Conservation (phyloP, 2,888 invertebrate species). For the Lasiommata megera region DNA sequence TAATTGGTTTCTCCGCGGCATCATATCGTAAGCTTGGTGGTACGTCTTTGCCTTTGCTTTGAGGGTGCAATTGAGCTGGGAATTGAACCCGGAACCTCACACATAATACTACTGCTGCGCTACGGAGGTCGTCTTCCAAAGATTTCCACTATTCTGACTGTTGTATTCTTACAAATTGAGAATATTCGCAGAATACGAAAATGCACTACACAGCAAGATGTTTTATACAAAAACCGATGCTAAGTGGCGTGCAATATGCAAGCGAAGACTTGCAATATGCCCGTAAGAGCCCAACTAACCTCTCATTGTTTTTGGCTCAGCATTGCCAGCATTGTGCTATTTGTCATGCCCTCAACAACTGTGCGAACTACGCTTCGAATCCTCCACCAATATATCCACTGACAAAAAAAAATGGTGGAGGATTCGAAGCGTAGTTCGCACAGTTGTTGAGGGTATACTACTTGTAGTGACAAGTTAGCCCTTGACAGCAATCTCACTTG, state of each 20-base stretch:
- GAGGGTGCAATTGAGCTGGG: too few relatives aligned
- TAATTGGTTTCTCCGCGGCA: too few relatives aligned
- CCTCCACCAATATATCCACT: too few relatives aligned
- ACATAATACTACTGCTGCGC: too few relatives aligned
- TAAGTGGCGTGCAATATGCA: conserved; percentile 30
- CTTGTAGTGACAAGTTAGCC: too few relatives aligned
- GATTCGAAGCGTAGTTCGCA: background rate
- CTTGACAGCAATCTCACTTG: too few relatives aligned
- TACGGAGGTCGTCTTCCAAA: too few relatives aligned
- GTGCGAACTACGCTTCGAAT: background rate
- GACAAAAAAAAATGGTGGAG: too few relatives aligned
- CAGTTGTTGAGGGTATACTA: conserved; percentile 8
- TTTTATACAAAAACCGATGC: conserved; percentile 19
- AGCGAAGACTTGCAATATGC: conserved; percentile 28
- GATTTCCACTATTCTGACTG: too few relatives aligned
- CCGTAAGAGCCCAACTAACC: conserved; percentile 31
- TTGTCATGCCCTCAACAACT: conserved; percentile 1
- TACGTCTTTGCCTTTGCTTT: too few relatives aligned
- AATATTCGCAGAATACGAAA: background rate
- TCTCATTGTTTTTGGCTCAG: conserved; percentile 32
- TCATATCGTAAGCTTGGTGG: too few relatives aligned
- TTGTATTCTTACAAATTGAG: background rate
- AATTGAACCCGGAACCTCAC: too few relatives aligned
- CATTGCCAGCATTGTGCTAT: conserved; percentile 18
- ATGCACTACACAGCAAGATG: conserved; percentile 17